Evolutionary conservation across 2,113 vertebrate genomes (phyloP).

Genomic region (Meriones unguiculatus): DNA sequence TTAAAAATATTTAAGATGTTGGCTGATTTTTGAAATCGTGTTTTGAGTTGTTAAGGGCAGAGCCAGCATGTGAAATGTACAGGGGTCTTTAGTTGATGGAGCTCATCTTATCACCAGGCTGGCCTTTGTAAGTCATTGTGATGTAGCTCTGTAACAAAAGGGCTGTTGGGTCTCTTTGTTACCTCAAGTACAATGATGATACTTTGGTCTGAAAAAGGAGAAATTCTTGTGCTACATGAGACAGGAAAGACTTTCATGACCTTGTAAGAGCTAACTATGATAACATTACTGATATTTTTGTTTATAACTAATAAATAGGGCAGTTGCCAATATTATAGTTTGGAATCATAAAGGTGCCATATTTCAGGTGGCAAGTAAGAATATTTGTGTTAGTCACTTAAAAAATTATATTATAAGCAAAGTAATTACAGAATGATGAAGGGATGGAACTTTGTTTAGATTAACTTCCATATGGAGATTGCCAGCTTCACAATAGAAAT

Average conservation of each 20-base stretch:
- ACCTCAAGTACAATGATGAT: slow-evolving; percentile 40
- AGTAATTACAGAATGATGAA: slow-evolving; percentile 19
- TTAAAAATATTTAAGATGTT: slow-evolving; percentile 53
- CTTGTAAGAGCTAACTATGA: not conserved
- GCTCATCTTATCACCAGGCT: not conserved
- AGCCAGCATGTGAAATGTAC: slow-evolving; percentile 26
- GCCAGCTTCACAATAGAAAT: not conserved
- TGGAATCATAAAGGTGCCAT: slow-evolving; percentile 27
- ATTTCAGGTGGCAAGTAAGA: slow-evolving; percentile 53
- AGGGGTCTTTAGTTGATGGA: slow-evolving; percentile 32
- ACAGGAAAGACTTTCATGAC: slow-evolving; percentile 27
- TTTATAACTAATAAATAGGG: slow-evolving; percentile 22
- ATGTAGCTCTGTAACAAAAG: slow-evolving; percentile 48
- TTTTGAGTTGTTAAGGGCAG: slow-evolving; percentile 51
- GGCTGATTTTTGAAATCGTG: slow-evolving; percentile 54
- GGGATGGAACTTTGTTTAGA: slow-evolving; percentile 48
- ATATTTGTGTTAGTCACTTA: slow-evolving; percentile 40
- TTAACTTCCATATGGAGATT: slow-evolving; percentile 3
- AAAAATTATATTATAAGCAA: slow-evolving; percentile 21
- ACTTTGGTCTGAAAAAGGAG: slow-evolving; percentile 50
- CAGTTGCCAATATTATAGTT: slow-evolving; percentile 36
- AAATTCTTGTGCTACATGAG: not conserved
- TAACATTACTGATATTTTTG: slow-evolving; percentile 15
- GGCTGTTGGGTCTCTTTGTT: slow-evolving; percentile 33
- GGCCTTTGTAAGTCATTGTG: slow-evolving; percentile 41